phyloP scores from a whole-genome alignment of 2,113 vertebrate species.

The Pterocles burchelli region DNA sequence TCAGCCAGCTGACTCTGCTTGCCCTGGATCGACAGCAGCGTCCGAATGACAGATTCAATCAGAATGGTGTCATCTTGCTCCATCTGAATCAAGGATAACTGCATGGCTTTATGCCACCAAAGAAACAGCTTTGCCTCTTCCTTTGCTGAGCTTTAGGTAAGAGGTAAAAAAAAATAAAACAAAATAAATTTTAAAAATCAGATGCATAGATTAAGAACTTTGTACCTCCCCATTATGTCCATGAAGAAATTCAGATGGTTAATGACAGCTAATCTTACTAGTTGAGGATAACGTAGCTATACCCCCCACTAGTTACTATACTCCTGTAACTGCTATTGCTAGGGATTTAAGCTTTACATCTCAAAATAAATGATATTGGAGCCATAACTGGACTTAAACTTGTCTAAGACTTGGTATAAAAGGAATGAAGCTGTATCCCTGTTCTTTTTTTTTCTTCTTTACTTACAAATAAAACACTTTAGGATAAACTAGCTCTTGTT shows the following conservation, averaged over 20 bases:
- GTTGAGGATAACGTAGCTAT: background rate
- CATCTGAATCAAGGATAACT: conserved; percentile 85
- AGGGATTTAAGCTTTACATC: background rate
- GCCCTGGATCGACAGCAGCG: conserved; percentile 81
- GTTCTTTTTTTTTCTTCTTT: background rate
- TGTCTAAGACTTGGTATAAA: background rate
- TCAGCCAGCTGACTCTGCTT: conserved; percentile 87
- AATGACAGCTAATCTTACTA: background rate
- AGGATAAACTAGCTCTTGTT: background rate
- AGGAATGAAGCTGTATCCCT: background rate
- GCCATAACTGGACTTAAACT: background rate
- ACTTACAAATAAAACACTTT: background rate
- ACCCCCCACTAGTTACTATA: background rate
- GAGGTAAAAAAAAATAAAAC: background rate
- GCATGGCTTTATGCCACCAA: conserved; percentile 94
- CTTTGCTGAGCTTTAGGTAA: conserved; percentile 75
- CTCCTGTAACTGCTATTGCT: background rate
- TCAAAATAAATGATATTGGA: background rate
- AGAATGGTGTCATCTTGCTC: conserved; percentile 79
- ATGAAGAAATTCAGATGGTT: background rate
- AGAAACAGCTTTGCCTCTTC: conserved; percentile 96
- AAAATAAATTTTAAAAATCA: background rate
- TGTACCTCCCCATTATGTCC: background rate
- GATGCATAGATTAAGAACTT: background rate
- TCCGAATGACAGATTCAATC: conserved; percentile 71